Conservation (phyloP, 2,113 vertebrate genomes). For the Archilochus colubris region DNA sequence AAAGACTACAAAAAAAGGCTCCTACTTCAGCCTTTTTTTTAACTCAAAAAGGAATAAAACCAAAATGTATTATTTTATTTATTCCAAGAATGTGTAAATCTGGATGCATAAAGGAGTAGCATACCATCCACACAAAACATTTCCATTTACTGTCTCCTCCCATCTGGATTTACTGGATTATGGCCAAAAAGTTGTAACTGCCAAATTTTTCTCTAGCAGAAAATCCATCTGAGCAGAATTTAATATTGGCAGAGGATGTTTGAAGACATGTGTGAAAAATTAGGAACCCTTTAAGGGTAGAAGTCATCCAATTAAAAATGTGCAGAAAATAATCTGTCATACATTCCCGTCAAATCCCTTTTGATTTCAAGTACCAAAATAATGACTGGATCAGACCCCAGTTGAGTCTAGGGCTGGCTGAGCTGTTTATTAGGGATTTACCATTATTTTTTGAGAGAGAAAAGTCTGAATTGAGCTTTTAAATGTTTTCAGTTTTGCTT, state of each 20-base stretch:
- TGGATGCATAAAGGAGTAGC: neutral
- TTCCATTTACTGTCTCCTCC: slow-evolving; percentile 41
- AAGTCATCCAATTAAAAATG: slow-evolving; percentile 55
- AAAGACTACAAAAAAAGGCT: neutral
- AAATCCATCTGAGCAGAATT: slow-evolving; percentile 67
- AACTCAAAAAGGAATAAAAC: neutral
- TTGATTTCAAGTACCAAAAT: slow-evolving; percentile 57
- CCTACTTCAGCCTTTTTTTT: neutral
- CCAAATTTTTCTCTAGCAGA: slow-evolving; percentile 51
- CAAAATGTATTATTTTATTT: neutral
- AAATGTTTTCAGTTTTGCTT: neutral
- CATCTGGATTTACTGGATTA: slow-evolving; percentile 41
- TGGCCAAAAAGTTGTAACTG: slow-evolving; percentile 27
- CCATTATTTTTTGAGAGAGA: neutral
- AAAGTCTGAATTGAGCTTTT: neutral
- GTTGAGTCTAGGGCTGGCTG: slow-evolving; percentile 19
- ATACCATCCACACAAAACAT: neutral
- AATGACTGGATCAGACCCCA: slow-evolving; percentile 31
- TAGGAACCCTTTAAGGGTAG: slow-evolving; percentile 51
- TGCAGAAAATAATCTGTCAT: slow-evolving; percentile 53
- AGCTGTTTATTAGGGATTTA: slow-evolving; percentile 35
- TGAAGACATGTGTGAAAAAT: slow-evolving; percentile 68
- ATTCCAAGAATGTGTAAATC: neutral
- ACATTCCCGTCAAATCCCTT: slow-evolving; percentile 49
- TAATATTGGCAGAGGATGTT: slow-evolving; percentile 53